Conservation (phyloP, 2,113 vertebrate species). For the Oenanthe melanoleuca region DNA sequence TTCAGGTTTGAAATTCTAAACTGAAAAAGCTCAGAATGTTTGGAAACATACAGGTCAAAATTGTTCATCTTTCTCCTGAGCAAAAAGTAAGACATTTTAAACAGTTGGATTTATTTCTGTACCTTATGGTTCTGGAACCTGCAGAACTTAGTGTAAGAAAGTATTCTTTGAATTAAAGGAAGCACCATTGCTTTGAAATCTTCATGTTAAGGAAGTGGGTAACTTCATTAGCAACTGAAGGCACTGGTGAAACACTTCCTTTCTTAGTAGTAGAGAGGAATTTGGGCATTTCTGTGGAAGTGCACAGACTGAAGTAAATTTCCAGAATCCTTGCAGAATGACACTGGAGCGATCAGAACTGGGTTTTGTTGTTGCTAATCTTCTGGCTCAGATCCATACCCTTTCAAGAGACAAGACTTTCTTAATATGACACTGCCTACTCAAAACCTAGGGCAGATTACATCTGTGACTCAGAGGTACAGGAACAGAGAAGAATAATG, state of each 20-base stretch:
- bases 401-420: not conserved
- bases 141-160: not conserved
- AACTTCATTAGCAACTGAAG: not conserved
- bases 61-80: not conserved
- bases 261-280: not conserved
- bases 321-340: not conserved
- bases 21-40: not conserved
- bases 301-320: not conserved
- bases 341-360: not conserved
- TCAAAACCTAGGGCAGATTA: not conserved
- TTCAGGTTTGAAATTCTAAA: not conserved
- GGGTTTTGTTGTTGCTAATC: not conserved
- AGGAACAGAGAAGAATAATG: not conserved
- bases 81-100: not conserved
- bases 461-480: not conserved
- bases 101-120: not conserved
- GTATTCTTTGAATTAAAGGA: not conserved
- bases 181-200: not conserved
- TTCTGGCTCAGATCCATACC: not conserved
- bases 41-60: not conserved
- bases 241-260: not conserved
- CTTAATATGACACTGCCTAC: not conserved
- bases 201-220: not conserved
- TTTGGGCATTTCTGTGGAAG: not conserved
- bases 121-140: not conserved